Evolutionary conservation across 2,797 vertebrate species (phyloP).

Genomic region (Hylomyscus alleni): DNA sequence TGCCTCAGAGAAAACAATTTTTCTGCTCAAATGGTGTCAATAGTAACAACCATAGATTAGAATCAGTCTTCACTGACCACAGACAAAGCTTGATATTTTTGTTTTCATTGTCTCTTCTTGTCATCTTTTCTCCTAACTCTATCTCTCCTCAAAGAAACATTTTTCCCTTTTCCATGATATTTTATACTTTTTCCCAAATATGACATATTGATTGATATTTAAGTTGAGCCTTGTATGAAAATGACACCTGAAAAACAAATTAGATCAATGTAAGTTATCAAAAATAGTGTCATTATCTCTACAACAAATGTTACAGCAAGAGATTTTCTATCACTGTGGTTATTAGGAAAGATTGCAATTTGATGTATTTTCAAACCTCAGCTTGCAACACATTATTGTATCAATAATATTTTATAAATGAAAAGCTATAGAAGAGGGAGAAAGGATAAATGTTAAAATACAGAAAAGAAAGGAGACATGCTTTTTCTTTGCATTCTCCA

Average conservation of each 20-base stretch:
- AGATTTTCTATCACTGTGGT: neutral
- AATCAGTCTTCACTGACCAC: neutral
- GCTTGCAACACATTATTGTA: neutral
- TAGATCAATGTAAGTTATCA: slow-evolving; percentile 15
- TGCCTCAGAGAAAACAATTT: neutral
- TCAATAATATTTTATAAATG: neutral
- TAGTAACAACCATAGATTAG: neutral
- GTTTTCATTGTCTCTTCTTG: rapidly evolving
- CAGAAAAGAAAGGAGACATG: neutral
- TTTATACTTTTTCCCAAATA: neutral
- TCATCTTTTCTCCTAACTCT: neutral
- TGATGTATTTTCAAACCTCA: slow-evolving; percentile 29
- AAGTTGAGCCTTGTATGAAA: neutral
- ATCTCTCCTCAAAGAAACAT: neutral
- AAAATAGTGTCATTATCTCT: neutral
- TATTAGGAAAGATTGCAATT: slow-evolving; percentile 49
- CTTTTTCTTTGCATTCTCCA: neutral
- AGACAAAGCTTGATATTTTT: neutral
- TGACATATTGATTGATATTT: slow-evolving; percentile 9
- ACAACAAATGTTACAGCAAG: neutral
- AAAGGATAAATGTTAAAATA: neutral
- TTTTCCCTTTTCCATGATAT: neutral
- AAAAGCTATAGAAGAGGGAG: neutral
- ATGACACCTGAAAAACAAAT: slow-evolving; percentile 12
- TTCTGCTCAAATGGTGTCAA: neutral